Evolutionary conservation across 2,797 vertebrate genomes (phyloP), one percentile per base, ranked within the genome.

Genomic region (Harpagifer antarcticus): DNA sequence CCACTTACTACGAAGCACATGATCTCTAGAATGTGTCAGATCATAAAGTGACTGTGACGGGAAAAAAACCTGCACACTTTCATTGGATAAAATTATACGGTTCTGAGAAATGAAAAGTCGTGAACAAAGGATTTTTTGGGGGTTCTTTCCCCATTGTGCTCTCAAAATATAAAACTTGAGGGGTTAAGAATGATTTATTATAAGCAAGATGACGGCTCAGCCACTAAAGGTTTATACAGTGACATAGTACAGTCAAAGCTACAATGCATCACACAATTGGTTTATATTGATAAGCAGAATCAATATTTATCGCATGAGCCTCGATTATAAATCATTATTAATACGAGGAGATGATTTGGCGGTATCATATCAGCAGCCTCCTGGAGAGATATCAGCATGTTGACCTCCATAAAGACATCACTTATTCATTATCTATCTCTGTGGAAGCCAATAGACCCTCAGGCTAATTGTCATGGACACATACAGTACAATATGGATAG

Each of bases 401-500:
- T 80, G 80, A 85, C 70, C 60, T 62, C 66, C 15, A 74, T 73
- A 74, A 62, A 23, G 42, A 60, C 68, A 83, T 91, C 84, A 86
- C 65, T 86, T 87, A 87, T 90, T 91, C 73, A 92, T 89, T 56
- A 69, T 52, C 58, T 12, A 47, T 15, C 16, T 74, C 73, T 23
- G 50, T 62, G 57, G 69, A 82, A 80, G 86, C 83, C 88, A 85
- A 69, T 57, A 62, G 57, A 55, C 61, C 88, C 76, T 54, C 52
- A 9, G 85, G 88, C 85, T 83, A 72, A 87, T 49, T 65, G 83
- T 81, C 81, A 79, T 54, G 52, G 78, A 76, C 68, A 78, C 84
- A 88, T 82, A 84, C 70, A 81, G 84, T 74, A 86, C 77, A 87
- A 85, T 86, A 85, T 79, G 76, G 81, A 80, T 53, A 42, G 67